phyloP scores from a whole-genome alignment of 1,140 invertebrate genomes.

The Conus ventricosus region DNA sequence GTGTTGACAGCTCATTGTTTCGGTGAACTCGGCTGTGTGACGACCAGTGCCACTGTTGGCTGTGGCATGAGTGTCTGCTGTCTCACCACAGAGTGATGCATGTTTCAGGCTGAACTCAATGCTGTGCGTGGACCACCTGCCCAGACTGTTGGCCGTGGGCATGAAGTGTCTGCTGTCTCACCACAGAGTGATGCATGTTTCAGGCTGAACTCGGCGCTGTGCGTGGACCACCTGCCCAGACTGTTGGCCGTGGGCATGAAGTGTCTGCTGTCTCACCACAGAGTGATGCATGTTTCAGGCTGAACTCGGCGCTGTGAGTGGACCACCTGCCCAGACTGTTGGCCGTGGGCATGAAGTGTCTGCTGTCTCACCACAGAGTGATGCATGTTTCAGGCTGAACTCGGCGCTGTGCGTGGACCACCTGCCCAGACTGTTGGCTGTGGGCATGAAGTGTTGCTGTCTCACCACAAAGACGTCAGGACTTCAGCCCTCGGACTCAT shows the following conservation, averaged over 20 bases:
- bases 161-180: constrained; percentile 69
- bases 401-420: constrained; percentile 48
- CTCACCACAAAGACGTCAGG: constrained; percentile 64
- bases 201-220: no score
- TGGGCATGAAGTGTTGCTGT: constrained; percentile 67
- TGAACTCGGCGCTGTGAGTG: constrained; percentile 63
- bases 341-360: constrained; percentile 64
- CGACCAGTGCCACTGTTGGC: constrained; percentile 71
- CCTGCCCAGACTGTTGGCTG: constrained; percentile 66
- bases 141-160: constrained; percentile 62
- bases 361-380: constrained; percentile 65
- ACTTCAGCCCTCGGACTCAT: constrained; percentile 59
- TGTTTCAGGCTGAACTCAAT: constrained; percentile 59
- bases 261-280: constrained; percentile 58
- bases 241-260: constrained; percentile 67
- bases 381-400: constrained; percentile 35
- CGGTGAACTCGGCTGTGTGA: constrained; percentile 67
- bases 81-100: constrained; percentile 66
- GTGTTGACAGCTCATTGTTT: no score
- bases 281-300: constrained; percentile 43
- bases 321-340: constrained; percentile 70
- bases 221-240: constrained; percentile 67
- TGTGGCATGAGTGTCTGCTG: constrained; percentile 64
- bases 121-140: constrained; percentile 69
- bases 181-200: constrained; percentile 54